Evolutionary conservation across 2,797 vertebrate species (phyloP), one percentile per base, ranked within the genome.

Genomic region (Heliangelus exortis): DNA sequence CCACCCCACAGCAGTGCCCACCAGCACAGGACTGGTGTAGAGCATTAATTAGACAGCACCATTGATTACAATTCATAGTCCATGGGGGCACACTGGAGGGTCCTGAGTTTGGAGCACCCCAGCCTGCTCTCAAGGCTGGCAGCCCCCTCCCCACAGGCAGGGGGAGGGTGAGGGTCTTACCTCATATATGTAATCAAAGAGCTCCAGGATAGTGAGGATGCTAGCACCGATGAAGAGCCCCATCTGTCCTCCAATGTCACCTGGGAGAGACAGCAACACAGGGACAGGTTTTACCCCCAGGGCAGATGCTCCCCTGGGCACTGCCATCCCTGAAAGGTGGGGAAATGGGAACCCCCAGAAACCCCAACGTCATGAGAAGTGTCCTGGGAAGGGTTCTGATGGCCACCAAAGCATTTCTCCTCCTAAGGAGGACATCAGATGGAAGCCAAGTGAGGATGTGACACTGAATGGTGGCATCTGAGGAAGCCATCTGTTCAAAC

Each of bases 181-280:
- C 99, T 99, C 99, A 6, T 99, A 99, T 90, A 99, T 98, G 55
- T 99, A 99, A 95, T 99, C 99, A 84, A 99, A 99, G 94, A 99
- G 98, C 98, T 99, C 99, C n/a, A 99, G 98, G 96, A 99, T 98
- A 93, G 99, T 99, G 91, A 99, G 98, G 98, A 99, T 99, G 97
- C 99, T 99, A 96, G 99, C 99, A 94, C 99, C 99, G 61, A 99
- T 99, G 93, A 99, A 99, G 61, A 99, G 95, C 92, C 99, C 99
- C 99, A 99, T 99, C 98, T 99, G 99, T 87, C 99, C 99, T 9
- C 99, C 99, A 72, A 99, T 99, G 86, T 99, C 99, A 97, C 99
- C 99, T 99, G 31, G 94, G 15, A 95, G 86, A 97, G 82, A 96
- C 81, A 82, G 87, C 88, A 85, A 26, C 79, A 81, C 0, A 3